Evolutionary conservation across 1,140 invertebrate species (phyloP), one percentile per base, ranked within the genome.

Genomic region (Helicoverpa armigera): DNA sequence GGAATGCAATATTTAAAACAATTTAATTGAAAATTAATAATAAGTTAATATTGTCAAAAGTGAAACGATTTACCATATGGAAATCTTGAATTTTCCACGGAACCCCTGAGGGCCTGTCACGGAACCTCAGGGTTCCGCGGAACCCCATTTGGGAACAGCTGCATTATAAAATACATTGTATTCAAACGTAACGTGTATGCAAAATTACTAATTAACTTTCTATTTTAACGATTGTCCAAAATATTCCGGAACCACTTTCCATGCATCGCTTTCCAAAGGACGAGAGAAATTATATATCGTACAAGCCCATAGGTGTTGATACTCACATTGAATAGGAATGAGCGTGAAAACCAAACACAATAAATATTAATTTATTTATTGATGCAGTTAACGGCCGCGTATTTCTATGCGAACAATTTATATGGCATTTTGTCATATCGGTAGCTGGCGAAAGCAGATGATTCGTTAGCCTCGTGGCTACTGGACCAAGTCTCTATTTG

Each of bases 161-260:
- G n/a, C n/a, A n/a, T n/a, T n/a, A 60, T 16, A 69, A 79, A 70
- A 58, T 18, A 78, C 63, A 78, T 67, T 69, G 72, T 60, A 69
- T 48, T 58, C 63, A 69, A 58, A 81, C 80, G 80, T 81, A 81
- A 79, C 80, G 43, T 72, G 69, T 83, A 78, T 81, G 16, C 75
- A 74, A 83, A 84, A 86, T 77, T 84, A 85, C 78, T 88, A 88
- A 90, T 90, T 87, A 88, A 91, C 93, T 94, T 94, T 94, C 93
- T 92, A 90, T 90, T 92, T 91, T 90, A 94, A 91, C 88, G 89
- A 86, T 87, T 90, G 88, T 84, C 93, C 88, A 94, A 94, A 92
- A 92, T 89, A 93, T 91, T 90, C 90, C 89, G 88, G 87, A 89
- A 88, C 87, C 83, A 90, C 92, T 94, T 94, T 94, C 92, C 87